These are phyloP conservation scores for Ammospiza nelsoni DNA, from an alignment of 2,113 vertebrate species.

Conservation along the genomic window DNA sequence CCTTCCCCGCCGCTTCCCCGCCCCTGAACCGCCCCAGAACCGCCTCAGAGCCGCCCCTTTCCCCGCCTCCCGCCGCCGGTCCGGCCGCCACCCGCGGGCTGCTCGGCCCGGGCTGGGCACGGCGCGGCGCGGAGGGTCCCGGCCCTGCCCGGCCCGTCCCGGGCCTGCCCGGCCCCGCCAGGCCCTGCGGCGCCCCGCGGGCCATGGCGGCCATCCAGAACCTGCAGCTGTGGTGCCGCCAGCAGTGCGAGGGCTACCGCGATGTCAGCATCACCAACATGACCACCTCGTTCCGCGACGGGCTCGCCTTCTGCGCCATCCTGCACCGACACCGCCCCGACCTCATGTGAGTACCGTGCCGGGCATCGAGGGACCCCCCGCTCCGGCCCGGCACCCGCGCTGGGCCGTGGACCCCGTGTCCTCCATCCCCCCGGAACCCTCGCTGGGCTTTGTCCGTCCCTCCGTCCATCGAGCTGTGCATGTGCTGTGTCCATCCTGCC, in stretches of 20 bases:
- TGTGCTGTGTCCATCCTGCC: too few species aligned
- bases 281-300: conserved; percentile 94
- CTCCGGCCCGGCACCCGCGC: background rate
- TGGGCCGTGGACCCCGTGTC: background rate
- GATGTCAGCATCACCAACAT: conserved; percentile 92
- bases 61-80: background rate
- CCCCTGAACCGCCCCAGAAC: background rate
- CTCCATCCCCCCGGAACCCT: background rate
- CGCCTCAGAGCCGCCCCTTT: background rate
- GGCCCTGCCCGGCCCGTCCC: background rate
- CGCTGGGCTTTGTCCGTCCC: background rate
- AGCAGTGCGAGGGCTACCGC: conserved; percentile 89
- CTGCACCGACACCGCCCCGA: conserved; percentile 94
- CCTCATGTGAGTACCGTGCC: conserved; percentile 86
- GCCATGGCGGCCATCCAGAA: conserved; percentile 91
- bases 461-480: too few species aligned
- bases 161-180: background rate
- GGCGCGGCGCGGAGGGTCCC: background rate
- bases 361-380: background rate
- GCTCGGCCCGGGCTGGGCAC: background rate
- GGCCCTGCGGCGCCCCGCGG: background rate
- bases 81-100: background rate
- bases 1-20: background rate
- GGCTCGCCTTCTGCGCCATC: conserved; percentile 95
- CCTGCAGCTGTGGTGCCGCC: conserved; percentile 91